Base-by-base conservation (phyloP, 2,797 vertebrate species). In the Pygocentrus nattereri region DNA sequence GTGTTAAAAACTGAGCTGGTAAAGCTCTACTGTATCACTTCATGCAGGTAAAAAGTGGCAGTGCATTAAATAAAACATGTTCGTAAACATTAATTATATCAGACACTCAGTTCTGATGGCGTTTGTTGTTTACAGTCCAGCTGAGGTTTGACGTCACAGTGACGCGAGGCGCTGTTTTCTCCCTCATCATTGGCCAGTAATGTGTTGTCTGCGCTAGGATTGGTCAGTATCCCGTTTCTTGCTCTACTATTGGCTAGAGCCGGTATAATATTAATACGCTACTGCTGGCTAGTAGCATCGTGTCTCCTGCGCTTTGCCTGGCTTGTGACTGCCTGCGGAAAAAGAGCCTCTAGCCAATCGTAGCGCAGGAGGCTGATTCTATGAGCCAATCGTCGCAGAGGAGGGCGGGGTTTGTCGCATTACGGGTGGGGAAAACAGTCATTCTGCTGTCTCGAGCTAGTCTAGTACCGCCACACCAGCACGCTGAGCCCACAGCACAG, bases 71-170 rank as follows among this genome's bases (percentile, higher is more conserved):
- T n/a, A n/a, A n/a, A 34, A 34, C 34, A 34, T 34, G 34, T 34
- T 44, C 12, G 41, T 44, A 44, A 44, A 12, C 41, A 12, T 0
- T 44, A 10, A 44, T 44, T 56, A 69, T 64, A 27, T 21, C 74
- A 50, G 8, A 30, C 68, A 25, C 67, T 23, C 78, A 18, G 69
- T 16, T 34, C 49, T 83, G 30, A 69, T 38, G 34, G 72, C 59
- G 41, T 12, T 41, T 30, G 59, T 31, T 75, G 65, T 74, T 71
- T 62, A 30, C 50, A 21, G 47, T 64, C 58, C 62, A 69, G 56
- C 68, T 68, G 44, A 64, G 19, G 31, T 6, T 34, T 56, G 58
- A 80, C 86, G 84, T 88, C 86, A 86, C 44, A 7, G 54, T 82
- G 86, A 87, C 86, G 79, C 30, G 49, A 25, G 15, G 59, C 15